Base-by-base conservation (phyloP, 2,888 invertebrate species). In the Thelaira solivaga region DNA sequence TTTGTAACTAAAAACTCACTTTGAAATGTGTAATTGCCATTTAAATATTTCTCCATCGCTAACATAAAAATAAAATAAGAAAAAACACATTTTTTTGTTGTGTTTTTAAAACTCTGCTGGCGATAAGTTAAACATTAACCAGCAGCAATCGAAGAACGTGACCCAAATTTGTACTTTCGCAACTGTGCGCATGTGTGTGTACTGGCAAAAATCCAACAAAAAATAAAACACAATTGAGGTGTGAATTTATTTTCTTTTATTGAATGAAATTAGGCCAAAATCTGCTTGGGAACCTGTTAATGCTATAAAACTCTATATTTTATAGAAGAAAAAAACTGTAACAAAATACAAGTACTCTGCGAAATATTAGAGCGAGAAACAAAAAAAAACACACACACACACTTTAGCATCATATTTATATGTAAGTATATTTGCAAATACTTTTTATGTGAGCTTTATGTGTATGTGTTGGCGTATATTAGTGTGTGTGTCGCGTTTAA, bases 121-220 rank as follows among this genome's bases (percentile, higher is more conserved):
- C 82, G 84, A 83, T 86, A 84, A 86, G 86, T 86, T 84, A 84
- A 84, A 84, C 55, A 79, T 36, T 45, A 43, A 73, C 55, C 61
- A 69, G 31, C 57, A 65, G 59, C 55, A 20, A 26, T 24, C 55
- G 61, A 67, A 80, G 69, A 80, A 74, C 74, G 80, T 80, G 80
- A 80, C 74, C 78, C 36, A 72, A 68, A 74, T 72, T 76, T 57
- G 39, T 79, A 77, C 77, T 72, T 81, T 45, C 5, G 7, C 1
- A 8, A 4, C 1, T 34, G 4, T 16, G n/a, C 7, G 10, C 8
- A 7, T 2, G 10, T 5, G 36, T 68, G 6, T 20, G 77, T 41
- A n/a, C 34, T 45, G 51, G 51, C 51, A 67, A 53, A 59, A 51
- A 51, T 26, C 20, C 18, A 55, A 73, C n/a, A n/a, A n/a, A n/a